Conservation (phyloP, 2,888 invertebrate species). For the Patella pellucida region DNA sequence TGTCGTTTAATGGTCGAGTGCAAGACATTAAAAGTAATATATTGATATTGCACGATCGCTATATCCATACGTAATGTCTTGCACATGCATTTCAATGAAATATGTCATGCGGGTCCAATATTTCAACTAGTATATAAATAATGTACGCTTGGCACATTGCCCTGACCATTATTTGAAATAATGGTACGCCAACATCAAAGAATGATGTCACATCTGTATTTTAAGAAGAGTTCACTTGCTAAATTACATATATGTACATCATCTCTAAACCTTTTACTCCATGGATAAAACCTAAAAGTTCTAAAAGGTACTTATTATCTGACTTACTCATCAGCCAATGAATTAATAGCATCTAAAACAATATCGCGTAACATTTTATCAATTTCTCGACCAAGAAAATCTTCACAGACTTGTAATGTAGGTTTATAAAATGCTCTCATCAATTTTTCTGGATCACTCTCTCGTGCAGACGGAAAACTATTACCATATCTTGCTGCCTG, state of each 20-base stretch:
- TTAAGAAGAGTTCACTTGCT: neutral
- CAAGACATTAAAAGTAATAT: no score
- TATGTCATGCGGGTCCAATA: no score
- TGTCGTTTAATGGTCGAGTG: no score
- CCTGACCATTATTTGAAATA: neutral
- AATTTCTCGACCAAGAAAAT: slow-evolving; percentile 46
- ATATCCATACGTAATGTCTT: no score
- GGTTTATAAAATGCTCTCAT: slow-evolving; percentile 33
- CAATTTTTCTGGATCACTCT: no score
- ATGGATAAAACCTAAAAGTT: neutral
- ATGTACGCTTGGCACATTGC: no score
- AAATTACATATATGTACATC: neutral
- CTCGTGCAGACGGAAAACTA: neutral
- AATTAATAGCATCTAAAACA: slow-evolving; percentile 42
- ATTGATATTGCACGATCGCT: no score
- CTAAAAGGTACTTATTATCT: no score
- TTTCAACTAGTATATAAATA: no score
- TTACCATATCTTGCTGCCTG: neutral
- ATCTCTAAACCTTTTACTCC: neutral
- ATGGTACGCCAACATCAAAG: no score
- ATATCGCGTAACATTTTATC: slow-evolving; percentile 43
- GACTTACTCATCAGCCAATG: slow-evolving; percentile 55
- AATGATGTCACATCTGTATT: no score
- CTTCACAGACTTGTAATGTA: slow-evolving; percentile 44
- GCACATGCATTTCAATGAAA: no score